Percentiles rank a stretch among this genome's conserved stretches.
Evolutionary conservation across 2,888 invertebrate genomes (phyloP).

Genomic region (Brachyptera putata): DNA sequence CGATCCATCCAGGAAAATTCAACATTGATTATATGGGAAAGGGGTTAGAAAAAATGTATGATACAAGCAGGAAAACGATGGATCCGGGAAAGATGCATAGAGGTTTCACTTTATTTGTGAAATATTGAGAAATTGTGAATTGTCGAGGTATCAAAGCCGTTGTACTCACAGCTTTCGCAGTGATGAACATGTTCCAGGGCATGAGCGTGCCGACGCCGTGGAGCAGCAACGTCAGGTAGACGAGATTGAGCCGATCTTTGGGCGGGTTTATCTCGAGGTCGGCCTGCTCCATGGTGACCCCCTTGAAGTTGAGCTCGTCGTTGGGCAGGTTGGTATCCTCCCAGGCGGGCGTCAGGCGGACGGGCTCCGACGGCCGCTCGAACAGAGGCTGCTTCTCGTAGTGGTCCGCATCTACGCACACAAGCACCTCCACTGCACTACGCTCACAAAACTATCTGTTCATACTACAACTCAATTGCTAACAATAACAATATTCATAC

Average conservation of each 20-base stretch:
- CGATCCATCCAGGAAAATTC: too few species aligned
- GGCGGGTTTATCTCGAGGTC: slow-evolving; percentile 72
- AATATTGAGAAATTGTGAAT: too few species aligned
- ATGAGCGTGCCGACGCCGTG: slow-evolving; percentile 93
- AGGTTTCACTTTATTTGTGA: too few species aligned
- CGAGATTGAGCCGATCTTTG: slow-evolving; percentile 69
- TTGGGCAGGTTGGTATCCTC: slow-evolving; percentile 78
- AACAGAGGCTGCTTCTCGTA: slow-evolving; percentile 58
- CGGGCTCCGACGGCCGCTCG: slow-evolving; percentile 57
- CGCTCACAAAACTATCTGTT: too few species aligned
- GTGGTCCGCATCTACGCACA: slow-evolving; percentile 26
- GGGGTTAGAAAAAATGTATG: too few species aligned
- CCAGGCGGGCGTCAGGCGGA: slow-evolving; percentile 82
- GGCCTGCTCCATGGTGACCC: slow-evolving; percentile 62
- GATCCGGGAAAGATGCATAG: too few species aligned
- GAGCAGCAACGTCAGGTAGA: slow-evolving; percentile 82
- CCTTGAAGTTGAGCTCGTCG: slow-evolving; percentile 78
- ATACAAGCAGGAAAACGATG: too few species aligned
- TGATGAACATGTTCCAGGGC: slow-evolving; percentile 99
- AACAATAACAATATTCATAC: too few species aligned
- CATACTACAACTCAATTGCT: too few species aligned
- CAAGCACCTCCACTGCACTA: background rate
- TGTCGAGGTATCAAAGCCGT: background rate
- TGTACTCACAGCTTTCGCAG: slow-evolving; percentile 72
- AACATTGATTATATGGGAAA: too few species aligned